Conservation (phyloP, 2,888 invertebrate genomes). For the Andrena bucephala region DNA sequence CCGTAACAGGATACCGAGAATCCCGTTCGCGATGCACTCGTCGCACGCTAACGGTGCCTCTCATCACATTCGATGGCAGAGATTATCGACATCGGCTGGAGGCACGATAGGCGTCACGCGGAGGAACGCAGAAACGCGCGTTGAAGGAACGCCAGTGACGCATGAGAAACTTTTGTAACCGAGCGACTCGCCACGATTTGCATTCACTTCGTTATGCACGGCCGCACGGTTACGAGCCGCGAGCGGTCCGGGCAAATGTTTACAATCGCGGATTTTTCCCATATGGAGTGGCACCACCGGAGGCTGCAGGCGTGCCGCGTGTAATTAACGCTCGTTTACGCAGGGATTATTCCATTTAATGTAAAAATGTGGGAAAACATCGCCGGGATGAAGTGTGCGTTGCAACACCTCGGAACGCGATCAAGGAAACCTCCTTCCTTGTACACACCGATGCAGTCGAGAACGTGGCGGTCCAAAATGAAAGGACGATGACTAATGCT, state of each 20-base stretch:
- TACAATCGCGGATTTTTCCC: slow-evolving; percentile 40
- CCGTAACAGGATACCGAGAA: not conserved
- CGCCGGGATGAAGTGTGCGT: not conserved
- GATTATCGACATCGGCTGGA: not conserved
- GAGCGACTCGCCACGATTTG: slow-evolving; percentile 48
- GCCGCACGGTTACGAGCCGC: slow-evolving; percentile 19
- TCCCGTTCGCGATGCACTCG: not conserved
- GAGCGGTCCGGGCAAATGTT: slow-evolving; percentile 29
- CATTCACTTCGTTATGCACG: slow-evolving; percentile 58
- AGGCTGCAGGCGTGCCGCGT: slow-evolving; percentile 12
- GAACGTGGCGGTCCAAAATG: not conserved
- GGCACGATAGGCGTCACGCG: slow-evolving; percentile 9
- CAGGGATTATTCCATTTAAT: not conserved
- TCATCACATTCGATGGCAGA: not conserved
- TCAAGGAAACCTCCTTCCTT: not conserved
- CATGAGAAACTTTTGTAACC: slow-evolving; percentile 56
- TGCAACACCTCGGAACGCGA: not conserved
- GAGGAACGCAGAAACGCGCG: slow-evolving; percentile 6
- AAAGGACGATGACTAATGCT: slow-evolving; percentile 1
- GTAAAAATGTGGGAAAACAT: slow-evolving; percentile 4
- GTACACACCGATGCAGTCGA: not conserved
- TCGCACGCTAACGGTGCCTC: slow-evolving; percentile 21
- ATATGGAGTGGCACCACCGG: slow-evolving; percentile 4
- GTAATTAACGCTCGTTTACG: slow-evolving; percentile 18
- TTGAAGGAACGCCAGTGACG: slow-evolving; percentile 49